Conservation (phyloP, 2,888 invertebrate genomes). For the Mallateleia sp. region DNA sequence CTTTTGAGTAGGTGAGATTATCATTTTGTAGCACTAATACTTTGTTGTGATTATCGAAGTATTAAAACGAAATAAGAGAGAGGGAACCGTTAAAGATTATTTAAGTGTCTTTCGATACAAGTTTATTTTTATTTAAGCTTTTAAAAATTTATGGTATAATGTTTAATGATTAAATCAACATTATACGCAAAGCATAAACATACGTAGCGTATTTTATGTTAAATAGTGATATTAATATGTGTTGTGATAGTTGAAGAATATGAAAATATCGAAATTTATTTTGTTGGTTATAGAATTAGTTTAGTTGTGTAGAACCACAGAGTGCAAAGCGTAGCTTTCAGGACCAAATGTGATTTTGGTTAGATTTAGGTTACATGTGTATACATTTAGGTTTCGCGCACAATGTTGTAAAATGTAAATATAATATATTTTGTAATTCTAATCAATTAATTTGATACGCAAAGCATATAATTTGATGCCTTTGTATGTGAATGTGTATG, state of each 20-base stretch:
- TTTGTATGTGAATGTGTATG: not conserved
- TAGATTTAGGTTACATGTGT: not conserved
- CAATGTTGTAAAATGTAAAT: not conserved
- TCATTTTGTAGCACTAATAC: not conserved
- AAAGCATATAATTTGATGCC: not conserved
- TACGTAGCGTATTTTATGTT: no score
- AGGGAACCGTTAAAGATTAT: no score
- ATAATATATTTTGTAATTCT: not conserved
- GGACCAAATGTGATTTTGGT: not conserved
- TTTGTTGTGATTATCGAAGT: not conserved
- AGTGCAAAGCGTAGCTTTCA: no score
- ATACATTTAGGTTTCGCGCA: not conserved
- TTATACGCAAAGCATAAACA: no score
- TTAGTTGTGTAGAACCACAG: not conserved
- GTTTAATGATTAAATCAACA: no score
- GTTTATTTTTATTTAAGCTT: no score
- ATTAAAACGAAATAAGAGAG: conserved; percentile 1
- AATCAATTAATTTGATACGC: not conserved
- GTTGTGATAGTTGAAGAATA: not conserved
- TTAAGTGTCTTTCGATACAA: no score
- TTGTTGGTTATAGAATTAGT: not conserved
- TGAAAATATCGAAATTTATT: not conserved
- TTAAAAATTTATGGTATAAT: no score
- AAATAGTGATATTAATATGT: not conserved
- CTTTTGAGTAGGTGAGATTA: conserved; percentile 9